Conservation (phyloP, 2,797 vertebrate species). For the Hippocampus kuda region DNA sequence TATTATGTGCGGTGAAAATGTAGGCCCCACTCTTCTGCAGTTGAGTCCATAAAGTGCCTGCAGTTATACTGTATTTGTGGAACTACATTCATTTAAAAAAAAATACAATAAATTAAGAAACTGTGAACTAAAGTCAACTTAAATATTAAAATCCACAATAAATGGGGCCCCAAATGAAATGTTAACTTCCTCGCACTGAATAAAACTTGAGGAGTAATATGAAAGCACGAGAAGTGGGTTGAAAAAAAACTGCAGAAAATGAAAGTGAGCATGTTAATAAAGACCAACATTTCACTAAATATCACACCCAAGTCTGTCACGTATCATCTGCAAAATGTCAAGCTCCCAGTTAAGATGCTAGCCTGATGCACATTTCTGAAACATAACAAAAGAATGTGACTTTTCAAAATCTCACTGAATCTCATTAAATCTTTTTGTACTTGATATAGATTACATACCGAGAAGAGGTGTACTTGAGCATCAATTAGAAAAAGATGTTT, state of each 20-base stretch:
- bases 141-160: not conserved
- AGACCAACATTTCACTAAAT: not conserved
- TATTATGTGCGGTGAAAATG: not conserved
- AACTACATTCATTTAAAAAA: not conserved
- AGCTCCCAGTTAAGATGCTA: not conserved
- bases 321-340: not conserved
- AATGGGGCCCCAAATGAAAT: not conserved
- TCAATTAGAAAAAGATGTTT: too few species aligned
- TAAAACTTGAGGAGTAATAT: not conserved
- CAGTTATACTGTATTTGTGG: not conserved
- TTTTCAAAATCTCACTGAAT: not conserved
- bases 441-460: not conserved
- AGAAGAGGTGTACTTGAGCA: too few species aligned
- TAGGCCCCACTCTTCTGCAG: not conserved
- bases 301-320: not conserved
- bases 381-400: not conserved
- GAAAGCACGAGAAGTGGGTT: not conserved
- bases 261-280: not conserved
- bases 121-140: not conserved
- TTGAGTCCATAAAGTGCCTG: not conserved
- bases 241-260: not conserved
- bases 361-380: not conserved
- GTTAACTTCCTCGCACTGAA: not conserved
- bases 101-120: not conserved
- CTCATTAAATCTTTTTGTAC: not conserved